These are phyloP conservation scores for Chrysodeixis includens DNA, from an alignment of 2,888 invertebrate genomes.

Conservation along the genomic window DNA sequence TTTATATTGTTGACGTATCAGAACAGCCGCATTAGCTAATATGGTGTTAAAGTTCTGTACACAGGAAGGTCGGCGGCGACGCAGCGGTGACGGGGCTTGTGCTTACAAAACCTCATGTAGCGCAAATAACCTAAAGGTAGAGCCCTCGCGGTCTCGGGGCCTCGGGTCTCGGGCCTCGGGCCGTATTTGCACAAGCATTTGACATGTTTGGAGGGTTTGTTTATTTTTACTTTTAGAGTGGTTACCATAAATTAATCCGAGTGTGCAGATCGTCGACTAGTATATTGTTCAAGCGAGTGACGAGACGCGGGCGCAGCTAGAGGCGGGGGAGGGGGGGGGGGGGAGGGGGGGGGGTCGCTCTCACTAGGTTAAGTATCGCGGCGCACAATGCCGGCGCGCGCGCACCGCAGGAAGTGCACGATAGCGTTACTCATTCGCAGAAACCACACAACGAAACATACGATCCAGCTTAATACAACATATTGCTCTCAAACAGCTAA, in stretches of 20 bases:
- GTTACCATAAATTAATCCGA: conserved; percentile 74
- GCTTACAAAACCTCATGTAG: conserved; percentile 44
- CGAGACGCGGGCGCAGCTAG: conserved; percentile 8
- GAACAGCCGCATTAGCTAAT: conserved; percentile 25
- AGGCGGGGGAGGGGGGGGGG: conserved; percentile 6
- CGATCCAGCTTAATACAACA: conserved; percentile 41
- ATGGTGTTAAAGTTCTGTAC: conserved; percentile 24
- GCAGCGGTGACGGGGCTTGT: neutral
- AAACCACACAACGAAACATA: conserved; percentile 58
- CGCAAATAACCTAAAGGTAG: conserved; percentile 44
- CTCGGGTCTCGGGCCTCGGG: conserved; percentile 12
- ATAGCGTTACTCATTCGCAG: conserved; percentile 69
- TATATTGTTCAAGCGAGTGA: conserved; percentile 42
- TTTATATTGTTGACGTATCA: conserved; percentile 17
- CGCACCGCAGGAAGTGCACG: conserved; percentile 52
- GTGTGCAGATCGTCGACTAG: conserved; percentile 64
- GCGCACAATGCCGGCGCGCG: conserved; percentile 46
- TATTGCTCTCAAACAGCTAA: conserved; percentile 11
- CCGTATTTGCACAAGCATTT: conserved; percentile 66
- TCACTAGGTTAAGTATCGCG: conserved; percentile 60
- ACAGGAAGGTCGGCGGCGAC: conserved; percentile 17
- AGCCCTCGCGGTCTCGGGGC: too few species aligned
- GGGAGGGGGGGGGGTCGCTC: conserved; percentile 23
- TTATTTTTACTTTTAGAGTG: conserved; percentile 72
- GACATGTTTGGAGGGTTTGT: conserved; percentile 64